Evolutionary conservation across 2,888 invertebrate genomes (phyloP).

Genomic region (Digitonthophagus gazella): DNA sequence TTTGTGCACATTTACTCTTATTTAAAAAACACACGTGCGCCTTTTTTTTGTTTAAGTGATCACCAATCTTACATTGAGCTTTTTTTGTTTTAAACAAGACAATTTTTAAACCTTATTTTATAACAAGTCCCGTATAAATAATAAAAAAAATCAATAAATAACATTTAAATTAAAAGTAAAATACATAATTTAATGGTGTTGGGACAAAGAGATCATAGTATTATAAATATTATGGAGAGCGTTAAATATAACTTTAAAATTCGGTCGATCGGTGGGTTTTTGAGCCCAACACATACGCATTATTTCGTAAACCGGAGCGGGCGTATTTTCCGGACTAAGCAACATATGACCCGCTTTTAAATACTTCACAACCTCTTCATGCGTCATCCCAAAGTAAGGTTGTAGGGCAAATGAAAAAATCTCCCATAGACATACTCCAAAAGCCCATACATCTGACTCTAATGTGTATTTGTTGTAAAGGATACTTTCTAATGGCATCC

Average conservation of each 20-base stretch:
- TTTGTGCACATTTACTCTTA: too few species aligned
- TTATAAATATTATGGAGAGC: conserved; percentile 56
- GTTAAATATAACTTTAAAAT: conserved; percentile 79
- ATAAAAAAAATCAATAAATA: not conserved
- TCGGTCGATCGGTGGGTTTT: conserved; percentile 81
- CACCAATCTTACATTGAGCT: not conserved
- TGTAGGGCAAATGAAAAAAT: conserved; percentile 95
- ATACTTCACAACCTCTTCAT: conserved; percentile 94
- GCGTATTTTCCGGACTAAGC: conserved; percentile 87
- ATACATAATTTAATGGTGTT: conserved; percentile 4
- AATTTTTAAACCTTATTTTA: too few species aligned
- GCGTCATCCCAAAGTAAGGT: conserved; percentile 96
- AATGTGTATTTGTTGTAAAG: conserved; percentile 94
- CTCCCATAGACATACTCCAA: conserved; percentile 95
- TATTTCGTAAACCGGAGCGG: conserved; percentile 80
- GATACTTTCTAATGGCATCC: conserved; percentile 98
- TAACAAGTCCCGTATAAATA: not conserved
- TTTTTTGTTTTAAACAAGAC: not conserved
- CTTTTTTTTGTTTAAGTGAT: not conserved
- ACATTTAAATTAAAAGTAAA: not conserved
- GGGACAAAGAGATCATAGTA: conserved; percentile 36
- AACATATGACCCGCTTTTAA: conserved; percentile 91
- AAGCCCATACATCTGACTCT: conserved; percentile 97
- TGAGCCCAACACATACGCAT: conserved; percentile 94
- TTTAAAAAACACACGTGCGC: not conserved